Base-by-base conservation (phyloP, 2,113 vertebrate species). In the Cnemophilus loriae region DNA sequence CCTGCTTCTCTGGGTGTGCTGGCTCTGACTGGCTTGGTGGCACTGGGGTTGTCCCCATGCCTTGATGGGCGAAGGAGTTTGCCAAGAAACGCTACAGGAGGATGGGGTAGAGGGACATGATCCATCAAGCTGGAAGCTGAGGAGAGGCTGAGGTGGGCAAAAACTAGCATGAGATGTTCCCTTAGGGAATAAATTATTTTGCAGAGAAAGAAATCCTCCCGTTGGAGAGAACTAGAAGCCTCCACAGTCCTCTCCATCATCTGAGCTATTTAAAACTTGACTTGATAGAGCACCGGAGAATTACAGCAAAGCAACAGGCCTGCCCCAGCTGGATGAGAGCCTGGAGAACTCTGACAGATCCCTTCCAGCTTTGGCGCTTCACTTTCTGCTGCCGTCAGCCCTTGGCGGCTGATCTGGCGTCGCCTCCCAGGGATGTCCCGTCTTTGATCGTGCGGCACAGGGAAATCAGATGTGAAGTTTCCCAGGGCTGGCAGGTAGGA, bases 321-420 rank as follows among this genome's bases (percentile, higher is more conserved):
- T 92, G 57, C 32, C 71, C 91, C 84, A 77, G 76, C 91, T 86
- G 89, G 89, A 53, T 67, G 91, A n/a, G 83, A 92, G 91, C 76
- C 93, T 87, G 93, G 73, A 64, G 63, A 71, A 47, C 56, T 47
- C 86, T 22, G 15, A 63, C 64, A 86, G 88, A 87, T 85, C 78
- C 85, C 35, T 63, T 35, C 81, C 85, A 90, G 84, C 87, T 53
- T 23, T 70, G 89, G 70, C 32, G 0, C 49, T 26, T 82, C 83
- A 60, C 52, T 53, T 32, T 20, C 60, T 35, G 55, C 67, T 65
- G 84, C 84, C 3, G 41, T 60, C 95, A 94, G 87, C 49, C 61
- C 70, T 49, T 14, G 50, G 86, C 6, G 27, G 63, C 65, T 49
- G 63, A 28, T 12, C 64, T 6, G 20, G 47, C 6, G 0, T 42